These are phyloP conservation scores for Pogonognathellus flavescens DNA, from an alignment of 1,140 invertebrate genomes.

Conservation along the genomic window DNA sequence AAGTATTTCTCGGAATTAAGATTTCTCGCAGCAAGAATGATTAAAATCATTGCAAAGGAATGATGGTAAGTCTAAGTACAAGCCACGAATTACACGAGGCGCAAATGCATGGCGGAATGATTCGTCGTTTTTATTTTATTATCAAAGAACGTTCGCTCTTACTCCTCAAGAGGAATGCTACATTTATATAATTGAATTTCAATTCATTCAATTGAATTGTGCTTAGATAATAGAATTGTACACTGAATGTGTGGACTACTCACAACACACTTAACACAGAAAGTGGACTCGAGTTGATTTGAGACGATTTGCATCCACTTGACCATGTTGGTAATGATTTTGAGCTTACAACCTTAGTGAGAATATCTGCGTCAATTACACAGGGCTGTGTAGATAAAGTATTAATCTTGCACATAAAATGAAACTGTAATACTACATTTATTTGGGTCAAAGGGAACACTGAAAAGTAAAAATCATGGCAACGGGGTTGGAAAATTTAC, in stretches of 20 bases:
- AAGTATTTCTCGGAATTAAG: constrained; percentile 40
- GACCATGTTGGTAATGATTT: constrained; percentile 42
- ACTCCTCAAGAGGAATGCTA: background rate
- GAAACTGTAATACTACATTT: constrained; percentile 11
- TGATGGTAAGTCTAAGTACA: background rate
- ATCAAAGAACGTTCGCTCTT: background rate
- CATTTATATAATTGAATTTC: constrained; percentile 11
- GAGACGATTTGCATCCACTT: background rate
- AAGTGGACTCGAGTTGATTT: background rate
- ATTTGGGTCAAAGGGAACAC: constrained; percentile 33
- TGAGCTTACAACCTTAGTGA: constrained; percentile 8
- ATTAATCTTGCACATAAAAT: constrained; percentile 7
- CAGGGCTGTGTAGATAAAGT: background rate
- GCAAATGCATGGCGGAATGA: constrained; percentile 22
- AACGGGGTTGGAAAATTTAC: constrained; percentile 7
- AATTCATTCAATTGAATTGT: constrained; percentile 28
- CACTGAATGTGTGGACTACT: background rate
- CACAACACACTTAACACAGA: too few species aligned
- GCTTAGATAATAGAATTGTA: constrained; percentile 7
- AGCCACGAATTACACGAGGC: background rate
- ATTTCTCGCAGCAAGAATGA: constrained; percentile 30
- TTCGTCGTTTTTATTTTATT: constrained; percentile 33
- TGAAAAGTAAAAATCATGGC: background rate
- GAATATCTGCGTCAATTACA: constrained; percentile 3
- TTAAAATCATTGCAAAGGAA: constrained; percentile 35